Percentiles rank a stretch among this genome's conserved stretches.
These are phyloP conservation scores for Channa striata DNA, from an alignment of 2,797 vertebrate species.

Conservation along the genomic window DNA sequence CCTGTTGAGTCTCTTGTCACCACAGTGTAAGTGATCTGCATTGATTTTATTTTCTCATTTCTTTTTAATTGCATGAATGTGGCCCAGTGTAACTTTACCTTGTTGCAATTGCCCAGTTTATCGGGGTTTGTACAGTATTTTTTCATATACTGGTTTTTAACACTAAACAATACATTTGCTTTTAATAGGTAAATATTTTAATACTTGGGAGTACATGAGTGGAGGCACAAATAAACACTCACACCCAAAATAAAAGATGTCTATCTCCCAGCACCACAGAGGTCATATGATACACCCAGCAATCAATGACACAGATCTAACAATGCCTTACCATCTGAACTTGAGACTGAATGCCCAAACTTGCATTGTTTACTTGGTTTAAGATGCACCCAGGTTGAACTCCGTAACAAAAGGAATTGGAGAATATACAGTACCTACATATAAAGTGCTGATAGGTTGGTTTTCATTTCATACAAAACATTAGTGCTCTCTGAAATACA, in stretches of 20 bases:
- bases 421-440: too few species aligned
- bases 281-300: conserved; percentile 21
- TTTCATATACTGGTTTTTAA: neutral
- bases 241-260: conserved; percentile 11
- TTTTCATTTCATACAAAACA: too few species aligned
- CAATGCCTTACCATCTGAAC: conserved; percentile 27
- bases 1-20: conserved; percentile 75
- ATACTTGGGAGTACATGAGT: neutral
- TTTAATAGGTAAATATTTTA: neutral
- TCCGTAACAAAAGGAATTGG: too few species aligned
- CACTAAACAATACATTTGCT: neutral
- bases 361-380: neutral
- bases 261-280: conserved; percentile 1
- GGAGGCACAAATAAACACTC: neutral
- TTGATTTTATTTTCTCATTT: conserved; percentile 80
- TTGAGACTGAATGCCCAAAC: neutral
- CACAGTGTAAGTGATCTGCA: conserved; percentile 76
- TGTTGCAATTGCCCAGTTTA: conserved; percentile 33
- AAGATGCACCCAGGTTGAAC: too few species aligned
- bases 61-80: conserved; percentile 74
- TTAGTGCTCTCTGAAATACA: too few species aligned
- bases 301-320: conserved; percentile 31
- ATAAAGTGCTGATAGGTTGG: too few species aligned
- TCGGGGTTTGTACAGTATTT: conserved; percentile 20
- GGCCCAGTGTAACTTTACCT: conserved; percentile 62